These are phyloP conservation scores for Drosophila neotestacea DNA, from an alignment of 2,888 invertebrate genomes.

Conservation along the genomic window DNA sequence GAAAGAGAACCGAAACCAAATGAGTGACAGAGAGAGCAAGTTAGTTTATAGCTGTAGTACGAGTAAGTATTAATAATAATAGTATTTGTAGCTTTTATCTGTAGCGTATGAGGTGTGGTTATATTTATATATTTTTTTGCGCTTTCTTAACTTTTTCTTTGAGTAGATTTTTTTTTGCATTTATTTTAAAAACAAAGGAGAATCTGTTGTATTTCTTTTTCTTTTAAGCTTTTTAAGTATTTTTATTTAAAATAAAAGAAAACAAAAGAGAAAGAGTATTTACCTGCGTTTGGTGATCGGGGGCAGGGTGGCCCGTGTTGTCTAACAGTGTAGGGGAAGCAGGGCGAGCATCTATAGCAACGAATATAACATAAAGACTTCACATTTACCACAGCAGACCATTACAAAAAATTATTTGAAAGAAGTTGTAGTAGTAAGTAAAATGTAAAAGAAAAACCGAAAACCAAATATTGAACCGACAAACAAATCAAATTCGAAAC, in stretches of 20 bases:
- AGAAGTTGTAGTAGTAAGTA: conserved; percentile 77
- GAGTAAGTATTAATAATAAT: conserved; percentile 47
- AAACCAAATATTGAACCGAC: neutral
- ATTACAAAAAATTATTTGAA: conserved; percentile 84
- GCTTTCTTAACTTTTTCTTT: conserved; percentile 64
- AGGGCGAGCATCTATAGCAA: conserved; percentile 97
- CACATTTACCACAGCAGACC: conserved; percentile 86
- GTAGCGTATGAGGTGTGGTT: conserved; percentile 61
- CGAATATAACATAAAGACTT: conserved; percentile 92
- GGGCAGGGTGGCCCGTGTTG: conserved; percentile 92
- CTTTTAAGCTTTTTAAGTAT: conserved; percentile 57
- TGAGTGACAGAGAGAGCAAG: conserved; percentile 68
- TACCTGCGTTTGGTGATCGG: conserved; percentile 91
- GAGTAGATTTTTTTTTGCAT: conserved; percentile 44
- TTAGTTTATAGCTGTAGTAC: conserved; percentile 56
- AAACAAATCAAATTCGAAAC: conserved; percentile 12
- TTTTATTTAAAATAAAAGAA: conserved; percentile 64
- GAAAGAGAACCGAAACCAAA: conserved; percentile 66
- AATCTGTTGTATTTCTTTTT: conserved; percentile 45
- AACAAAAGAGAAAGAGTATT: conserved; percentile 85
- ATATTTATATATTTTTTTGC: conserved; percentile 50
- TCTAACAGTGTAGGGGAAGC: conserved; percentile 94
- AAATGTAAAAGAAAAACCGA: conserved; percentile 29
- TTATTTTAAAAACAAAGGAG: conserved; percentile 54
- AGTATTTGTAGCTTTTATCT: conserved; percentile 43